phyloP scores from a whole-genome alignment of 2,888 invertebrate species.

The Oxytorus armatus region DNA sequence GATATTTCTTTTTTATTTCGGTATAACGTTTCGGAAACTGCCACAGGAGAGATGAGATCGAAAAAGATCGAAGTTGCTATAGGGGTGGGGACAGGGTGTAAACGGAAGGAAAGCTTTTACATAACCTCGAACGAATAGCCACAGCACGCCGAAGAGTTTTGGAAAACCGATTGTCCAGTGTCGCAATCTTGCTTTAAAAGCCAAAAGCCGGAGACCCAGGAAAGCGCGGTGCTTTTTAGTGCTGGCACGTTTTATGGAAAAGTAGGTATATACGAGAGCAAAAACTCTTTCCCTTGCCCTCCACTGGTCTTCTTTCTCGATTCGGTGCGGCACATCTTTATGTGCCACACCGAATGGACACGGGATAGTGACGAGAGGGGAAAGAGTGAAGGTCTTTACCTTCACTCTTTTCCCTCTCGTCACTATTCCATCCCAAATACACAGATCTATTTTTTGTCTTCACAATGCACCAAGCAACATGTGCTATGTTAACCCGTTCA shows the following conservation, averaged over 20 bases:
- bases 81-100: not conserved
- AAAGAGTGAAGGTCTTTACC: no score
- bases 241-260: slow-evolving; percentile 72
- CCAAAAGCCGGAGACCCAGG: slow-evolving; percentile 52
- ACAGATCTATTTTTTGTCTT: not conserved
- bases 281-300: no score
- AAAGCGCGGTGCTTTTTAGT: slow-evolving; percentile 72
- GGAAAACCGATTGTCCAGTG: slow-evolving; percentile 44
- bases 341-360: no score
- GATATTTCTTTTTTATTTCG: slow-evolving; percentile 10
- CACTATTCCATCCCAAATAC: not conserved
- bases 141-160: slow-evolving; percentile 33
- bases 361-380: no score
- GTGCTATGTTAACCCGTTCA: no score
- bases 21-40: slow-evolving; percentile 17
- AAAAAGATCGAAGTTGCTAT: slow-evolving; percentile 37
- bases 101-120: slow-evolving; percentile 10
- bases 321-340: no score
- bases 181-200: slow-evolving; percentile 73
- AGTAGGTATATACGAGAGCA: slow-evolving; percentile 61
- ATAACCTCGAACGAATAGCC: slow-evolving; percentile 55
- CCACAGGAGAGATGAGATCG: slow-evolving; percentile 44
- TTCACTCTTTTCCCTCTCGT: not conserved
- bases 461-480: not conserved
- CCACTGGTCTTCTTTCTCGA: no score